These are phyloP conservation scores for Porites australiensis DNA, from an alignment of 64 coral and sea anemone genomes.

Conservation along the genomic window DNA sequence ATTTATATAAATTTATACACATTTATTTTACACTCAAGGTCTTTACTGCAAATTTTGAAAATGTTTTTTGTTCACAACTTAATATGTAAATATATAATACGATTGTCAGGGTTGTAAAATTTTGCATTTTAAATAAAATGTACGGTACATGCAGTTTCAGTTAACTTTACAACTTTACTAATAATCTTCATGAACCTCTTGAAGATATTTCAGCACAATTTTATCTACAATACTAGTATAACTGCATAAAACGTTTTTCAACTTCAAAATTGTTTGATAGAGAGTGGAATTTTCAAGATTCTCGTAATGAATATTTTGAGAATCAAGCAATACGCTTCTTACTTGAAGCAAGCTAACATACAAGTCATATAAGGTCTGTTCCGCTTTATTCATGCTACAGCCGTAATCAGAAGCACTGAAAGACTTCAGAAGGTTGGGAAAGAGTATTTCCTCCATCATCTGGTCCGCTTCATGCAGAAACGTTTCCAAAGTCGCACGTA, in stretches of 20 bases:
- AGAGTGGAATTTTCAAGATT: slow-evolving; percentile 1
- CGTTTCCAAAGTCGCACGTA: background rate
- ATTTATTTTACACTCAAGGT: no score
- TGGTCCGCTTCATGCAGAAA: background rate
- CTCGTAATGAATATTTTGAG: background rate
- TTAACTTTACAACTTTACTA: background rate
- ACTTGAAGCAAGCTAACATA: background rate
- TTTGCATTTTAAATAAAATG: no score
- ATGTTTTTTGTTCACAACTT: no score
- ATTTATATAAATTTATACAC: no score
- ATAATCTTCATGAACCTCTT: background rate
- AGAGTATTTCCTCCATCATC: slow-evolving; percentile 13
- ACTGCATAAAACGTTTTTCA: background rate
- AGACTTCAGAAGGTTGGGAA: slow-evolving; percentile 24
- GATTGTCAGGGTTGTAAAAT: no score
- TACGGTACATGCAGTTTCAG: no score
- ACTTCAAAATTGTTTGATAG: background rate
- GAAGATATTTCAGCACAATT: background rate
- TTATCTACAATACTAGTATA: background rate
- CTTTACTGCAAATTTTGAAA: no score
- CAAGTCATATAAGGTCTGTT: slow-evolving; percentile 14
- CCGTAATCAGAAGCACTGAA: slow-evolving; percentile 4
- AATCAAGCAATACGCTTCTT: background rate
- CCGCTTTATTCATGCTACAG: background rate
- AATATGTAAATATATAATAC: no score